Conservation (phyloP, 2,888 invertebrate species). For the Meganola albula region DNA sequence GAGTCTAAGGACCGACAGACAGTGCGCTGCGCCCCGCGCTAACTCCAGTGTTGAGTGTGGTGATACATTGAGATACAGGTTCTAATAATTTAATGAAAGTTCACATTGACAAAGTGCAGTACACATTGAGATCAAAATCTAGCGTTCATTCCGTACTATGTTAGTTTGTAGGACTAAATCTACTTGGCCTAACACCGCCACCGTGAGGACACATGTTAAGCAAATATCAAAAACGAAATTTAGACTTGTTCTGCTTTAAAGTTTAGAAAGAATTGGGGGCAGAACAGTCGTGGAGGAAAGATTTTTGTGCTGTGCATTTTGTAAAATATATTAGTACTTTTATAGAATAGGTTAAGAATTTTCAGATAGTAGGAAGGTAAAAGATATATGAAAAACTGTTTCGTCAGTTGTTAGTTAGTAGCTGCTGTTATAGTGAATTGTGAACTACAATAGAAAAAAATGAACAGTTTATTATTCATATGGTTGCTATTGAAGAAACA, state of each 20-base stretch:
- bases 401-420: no score
- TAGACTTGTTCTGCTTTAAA: conserved; percentile 75
- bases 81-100: conserved; percentile 72
- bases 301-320: conserved; percentile 32
- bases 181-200: conserved; percentile 75
- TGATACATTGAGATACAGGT: conserved; percentile 73
- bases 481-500: no score
- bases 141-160: conserved; percentile 72
- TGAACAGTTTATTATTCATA: no score
- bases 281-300: conserved; percentile 64
- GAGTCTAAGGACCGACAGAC: conserved; percentile 60
- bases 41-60: conserved; percentile 60
- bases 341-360: no score
- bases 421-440: no score
- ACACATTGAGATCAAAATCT: conserved; percentile 62
- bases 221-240: conserved; percentile 79
- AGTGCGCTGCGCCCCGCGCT: conserved; percentile 41
- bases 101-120: conserved; percentile 68
- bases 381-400: no score
- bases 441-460: no score
- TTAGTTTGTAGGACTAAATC: conserved; percentile 52
- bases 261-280: conserved; percentile 53
- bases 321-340: no score
- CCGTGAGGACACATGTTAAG: conserved; percentile 67
- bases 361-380: no score